Evolutionary conservation across 2,888 invertebrate species (phyloP).

Genomic region (Ariolimax columbianus): DNA sequence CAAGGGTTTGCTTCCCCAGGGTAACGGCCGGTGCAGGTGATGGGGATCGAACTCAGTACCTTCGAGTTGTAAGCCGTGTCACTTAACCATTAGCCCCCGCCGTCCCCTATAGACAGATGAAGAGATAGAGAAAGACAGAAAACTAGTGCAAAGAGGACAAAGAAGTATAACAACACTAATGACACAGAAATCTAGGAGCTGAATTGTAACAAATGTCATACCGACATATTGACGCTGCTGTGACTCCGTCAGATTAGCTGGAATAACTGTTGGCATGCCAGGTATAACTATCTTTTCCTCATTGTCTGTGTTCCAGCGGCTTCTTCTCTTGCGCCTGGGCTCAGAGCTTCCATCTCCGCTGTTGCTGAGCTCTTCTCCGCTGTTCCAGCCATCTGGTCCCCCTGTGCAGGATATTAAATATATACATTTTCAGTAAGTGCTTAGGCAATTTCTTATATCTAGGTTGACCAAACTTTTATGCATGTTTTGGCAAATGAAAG

Average conservation of each 20-base stretch:
- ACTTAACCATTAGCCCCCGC: too few relatives aligned
- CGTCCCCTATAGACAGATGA: too few relatives aligned
- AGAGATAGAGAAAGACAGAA: too few relatives aligned
- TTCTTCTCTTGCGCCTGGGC: slow-evolving; percentile 82
- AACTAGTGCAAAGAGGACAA: too few relatives aligned
- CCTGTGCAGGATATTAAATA: background rate
- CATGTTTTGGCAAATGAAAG: too few relatives aligned
- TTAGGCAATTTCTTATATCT: background rate
- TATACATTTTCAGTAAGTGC: background rate
- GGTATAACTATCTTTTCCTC: slow-evolving; percentile 97
- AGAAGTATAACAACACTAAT: too few relatives aligned
- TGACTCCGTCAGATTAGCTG: slow-evolving; percentile 91
- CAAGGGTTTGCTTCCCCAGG: too few relatives aligned
- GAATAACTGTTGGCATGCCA: slow-evolving; percentile 98
- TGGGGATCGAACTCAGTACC: too few relatives aligned
- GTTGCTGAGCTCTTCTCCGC: slow-evolving; percentile 36
- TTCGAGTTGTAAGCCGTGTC: too few relatives aligned
- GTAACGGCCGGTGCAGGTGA: too few relatives aligned
- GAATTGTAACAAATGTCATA: slow-evolving; percentile 81
- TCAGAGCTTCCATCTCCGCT: slow-evolving; percentile 44
- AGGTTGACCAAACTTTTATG: background rate
- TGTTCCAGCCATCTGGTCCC: slow-evolving; percentile 34
- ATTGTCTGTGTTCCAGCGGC: slow-evolving; percentile 94
- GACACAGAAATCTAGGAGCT: background rate
- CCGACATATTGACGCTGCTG: slow-evolving; percentile 97